phyloP scores from a whole-genome alignment of 2,888 invertebrate genomes.

The Rutpela maculata region DNA sequence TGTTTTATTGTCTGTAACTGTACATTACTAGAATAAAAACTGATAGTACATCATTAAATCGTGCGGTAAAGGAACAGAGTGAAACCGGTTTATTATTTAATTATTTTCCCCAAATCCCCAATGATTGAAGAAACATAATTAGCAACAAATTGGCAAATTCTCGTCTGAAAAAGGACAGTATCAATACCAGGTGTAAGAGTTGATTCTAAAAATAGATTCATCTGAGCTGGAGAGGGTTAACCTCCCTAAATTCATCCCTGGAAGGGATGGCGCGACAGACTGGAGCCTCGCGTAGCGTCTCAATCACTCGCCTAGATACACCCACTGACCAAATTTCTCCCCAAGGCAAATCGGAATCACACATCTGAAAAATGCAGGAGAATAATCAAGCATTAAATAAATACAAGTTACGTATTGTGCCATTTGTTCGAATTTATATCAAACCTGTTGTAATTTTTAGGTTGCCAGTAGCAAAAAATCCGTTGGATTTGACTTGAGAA shows the following conservation, averaged over 20 bases:
- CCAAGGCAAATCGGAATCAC: constrained; percentile 14
- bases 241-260: constrained; percentile 26
- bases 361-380: constrained; percentile 5
- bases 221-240: constrained; percentile 10
- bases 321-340: constrained; percentile 27
- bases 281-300: constrained; percentile 24
- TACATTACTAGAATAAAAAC: too few species aligned
- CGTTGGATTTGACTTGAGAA: too few species aligned
- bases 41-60: too few species aligned
- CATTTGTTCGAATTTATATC: background rate
- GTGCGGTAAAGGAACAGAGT: too few species aligned
- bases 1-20: too few species aligned
- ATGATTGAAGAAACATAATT: background rate
- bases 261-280: constrained; percentile 31
- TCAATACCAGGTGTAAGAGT: constrained; percentile 32
- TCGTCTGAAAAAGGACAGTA: constrained; percentile 5
- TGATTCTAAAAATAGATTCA: constrained; percentile 30
- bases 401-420: background rate
- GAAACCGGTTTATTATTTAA: too few species aligned
- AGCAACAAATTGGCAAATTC: background rate
- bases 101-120: background rate
- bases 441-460: background rate
- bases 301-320: constrained; percentile 22
- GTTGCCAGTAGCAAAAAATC: background rate
- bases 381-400: background rate